Percentiles rank a stretch among this genome's conserved stretches.
Conservation (phyloP, 2,888 invertebrate species). For the Rhaphigaster nebulosa region DNA sequence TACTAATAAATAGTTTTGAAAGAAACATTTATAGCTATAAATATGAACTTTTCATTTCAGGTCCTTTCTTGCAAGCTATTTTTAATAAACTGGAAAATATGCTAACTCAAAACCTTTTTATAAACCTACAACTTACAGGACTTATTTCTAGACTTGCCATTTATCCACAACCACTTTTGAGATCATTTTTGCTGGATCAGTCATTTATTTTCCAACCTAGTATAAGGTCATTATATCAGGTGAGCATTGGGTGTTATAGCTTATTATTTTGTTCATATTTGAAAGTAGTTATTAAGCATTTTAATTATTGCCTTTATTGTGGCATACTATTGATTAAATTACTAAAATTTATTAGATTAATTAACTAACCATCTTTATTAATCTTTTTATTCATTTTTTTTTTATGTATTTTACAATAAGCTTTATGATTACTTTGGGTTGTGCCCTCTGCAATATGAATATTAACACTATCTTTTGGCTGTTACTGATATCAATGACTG, state of each 20-base stretch:
- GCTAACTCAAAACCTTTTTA: conserved; percentile 85
- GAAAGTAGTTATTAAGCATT: background rate
- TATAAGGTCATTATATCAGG: conserved; percentile 92
- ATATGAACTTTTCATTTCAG: conserved; percentile 68
- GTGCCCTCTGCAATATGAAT: too few relatives aligned
- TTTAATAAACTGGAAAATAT: conserved; percentile 87
- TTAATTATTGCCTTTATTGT: background rate
- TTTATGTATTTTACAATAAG: too few relatives aligned
- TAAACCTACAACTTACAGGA: conserved; percentile 90
- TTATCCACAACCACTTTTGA: conserved; percentile 89
- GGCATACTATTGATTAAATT: background rate
- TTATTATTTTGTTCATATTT: conserved; percentile 5
- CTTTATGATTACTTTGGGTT: too few relatives aligned
- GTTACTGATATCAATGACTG: too few relatives aligned
- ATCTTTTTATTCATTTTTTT: too few relatives aligned
- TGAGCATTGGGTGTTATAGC: conserved; percentile 68
- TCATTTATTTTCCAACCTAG: conserved; percentile 89
- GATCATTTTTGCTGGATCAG: conserved; percentile 89
- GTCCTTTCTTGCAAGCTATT: conserved; percentile 86
- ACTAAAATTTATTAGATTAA: background rate
- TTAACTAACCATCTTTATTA: background rate
- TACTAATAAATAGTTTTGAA: background rate
- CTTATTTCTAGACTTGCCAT: conserved; percentile 87
- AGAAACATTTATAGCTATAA: background rate
- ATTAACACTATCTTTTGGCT: too few relatives aligned